Evolutionary conservation across 2,888 invertebrate species (phyloP), one percentile per base, ranked within the genome.

Genomic region (Tetropium fuscum): DNA sequence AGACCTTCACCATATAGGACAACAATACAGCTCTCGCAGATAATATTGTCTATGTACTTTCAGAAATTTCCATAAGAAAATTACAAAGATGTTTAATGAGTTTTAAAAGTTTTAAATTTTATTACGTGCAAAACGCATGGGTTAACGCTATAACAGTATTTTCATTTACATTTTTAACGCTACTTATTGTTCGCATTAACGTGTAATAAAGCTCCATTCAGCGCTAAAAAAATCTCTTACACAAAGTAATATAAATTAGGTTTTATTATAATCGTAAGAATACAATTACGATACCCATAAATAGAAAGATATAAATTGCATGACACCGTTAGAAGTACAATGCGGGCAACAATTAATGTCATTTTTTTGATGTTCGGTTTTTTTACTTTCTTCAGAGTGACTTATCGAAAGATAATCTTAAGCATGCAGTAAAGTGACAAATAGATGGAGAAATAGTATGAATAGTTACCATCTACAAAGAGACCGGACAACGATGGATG

Each of bases 401-500:
- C 45, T 61, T 69, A 68, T 69, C 69, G 25, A 30, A 49, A 61
- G 70, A 71, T 68, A 63, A 75, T 75, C 74, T 74, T 44, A 60
- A 54, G 64, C 74, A 76, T 72, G 72, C 63, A 70, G 59, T 60
- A 58, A 71, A 73, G 74, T 74, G 74, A 76, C 76, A 75, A 76
- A 74, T 76, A 74, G 72, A 70, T 67, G 55, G 61, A 60, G 71
- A 68, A n/a, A 72, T 69, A 57, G 68, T 72, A 74, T 74, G 75
- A 75, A 75, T 76, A 71, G 72, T 74, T 66, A 61, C 62, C 65
- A 71, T 72, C 73, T 71, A 71, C 70, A 73, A 74, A 71, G 70
- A 63, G 62, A 51, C 60, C 60, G 66, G 74, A 75, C 74, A 70
- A 65, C 68, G 72, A 74, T 73, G 72, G 72, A 75, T 75, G 72